Percentiles rank a stretch among this genome's conserved stretches.
Evolutionary conservation across 2,797 vertebrate species (phyloP).

Genomic region (Spatula versicolor): DNA sequence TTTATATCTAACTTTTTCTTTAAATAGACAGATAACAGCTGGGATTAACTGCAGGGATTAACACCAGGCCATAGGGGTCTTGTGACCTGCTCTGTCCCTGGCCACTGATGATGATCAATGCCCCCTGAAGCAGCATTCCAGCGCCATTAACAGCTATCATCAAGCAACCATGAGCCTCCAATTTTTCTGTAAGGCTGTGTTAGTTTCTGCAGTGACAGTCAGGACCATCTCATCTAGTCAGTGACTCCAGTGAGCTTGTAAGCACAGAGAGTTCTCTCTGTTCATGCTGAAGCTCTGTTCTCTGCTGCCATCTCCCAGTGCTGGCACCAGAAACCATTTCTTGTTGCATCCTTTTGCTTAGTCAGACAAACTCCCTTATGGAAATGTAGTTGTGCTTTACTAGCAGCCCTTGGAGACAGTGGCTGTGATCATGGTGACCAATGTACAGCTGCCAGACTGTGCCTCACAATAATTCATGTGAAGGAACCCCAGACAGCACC

Average conservation of each 20-base stretch:
- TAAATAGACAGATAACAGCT: neutral
- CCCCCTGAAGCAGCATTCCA: neutral
- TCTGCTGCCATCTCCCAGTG: neutral
- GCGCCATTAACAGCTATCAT: neutral
- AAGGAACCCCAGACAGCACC: neutral
- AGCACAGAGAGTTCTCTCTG: neutral
- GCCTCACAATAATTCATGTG: neutral
- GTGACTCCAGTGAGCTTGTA: neutral
- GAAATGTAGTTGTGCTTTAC: rapidly evolving
- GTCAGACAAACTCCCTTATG: neutral
- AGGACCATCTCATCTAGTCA: neutral
- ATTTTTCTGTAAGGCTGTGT: neutral
- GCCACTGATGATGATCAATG: neutral
- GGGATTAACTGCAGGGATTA: neutral
- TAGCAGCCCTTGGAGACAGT: neutral
- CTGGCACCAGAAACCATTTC: neutral
- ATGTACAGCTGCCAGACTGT: neutral
- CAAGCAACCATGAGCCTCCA: neutral
- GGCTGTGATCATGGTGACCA: neutral
- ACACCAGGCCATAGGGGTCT: neutral
- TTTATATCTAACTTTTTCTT: neutral
- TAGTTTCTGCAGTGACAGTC: neutral
- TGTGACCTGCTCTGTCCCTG: neutral
- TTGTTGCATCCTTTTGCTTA: neutral
- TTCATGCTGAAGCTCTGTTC: neutral